Percentiles rank a stretch among this genome's conserved stretches.
Evolutionary conservation across 2,888 invertebrate genomes (phyloP).

Genomic region (Nebria salina): DNA sequence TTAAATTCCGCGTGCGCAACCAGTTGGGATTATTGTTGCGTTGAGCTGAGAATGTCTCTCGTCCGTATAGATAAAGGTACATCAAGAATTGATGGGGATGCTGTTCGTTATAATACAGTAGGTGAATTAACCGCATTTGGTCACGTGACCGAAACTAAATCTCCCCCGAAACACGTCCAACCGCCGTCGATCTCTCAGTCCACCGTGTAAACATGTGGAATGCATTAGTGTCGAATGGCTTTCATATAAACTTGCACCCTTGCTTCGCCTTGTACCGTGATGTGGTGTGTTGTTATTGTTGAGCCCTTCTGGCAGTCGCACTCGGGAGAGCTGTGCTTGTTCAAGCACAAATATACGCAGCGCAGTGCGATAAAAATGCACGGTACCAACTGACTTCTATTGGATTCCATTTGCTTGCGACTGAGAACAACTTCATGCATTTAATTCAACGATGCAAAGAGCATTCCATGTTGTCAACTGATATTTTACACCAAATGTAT

Average conservation of each 20-base stretch:
- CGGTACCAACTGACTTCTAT: too few relatives aligned
- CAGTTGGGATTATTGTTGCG: background rate
- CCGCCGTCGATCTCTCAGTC: background rate
- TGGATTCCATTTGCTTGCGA: too few relatives aligned
- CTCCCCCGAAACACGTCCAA: slow-evolving; percentile 12
- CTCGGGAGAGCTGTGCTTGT: too few relatives aligned
- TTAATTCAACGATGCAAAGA: too few relatives aligned
- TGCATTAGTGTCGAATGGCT: slow-evolving; percentile 44
- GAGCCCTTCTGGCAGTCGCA: background rate
- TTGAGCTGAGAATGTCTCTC: background rate
- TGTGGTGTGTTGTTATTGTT: slow-evolving; percentile 8
- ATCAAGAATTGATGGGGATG: background rate
- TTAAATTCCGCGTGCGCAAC: slow-evolving; percentile 15
- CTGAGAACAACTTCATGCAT: too few relatives aligned
- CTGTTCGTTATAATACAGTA: background rate
- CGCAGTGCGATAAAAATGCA: too few relatives aligned
- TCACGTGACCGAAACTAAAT: slow-evolving; percentile 34
- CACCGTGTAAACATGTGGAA: slow-evolving; percentile 39
- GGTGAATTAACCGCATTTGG: background rate
- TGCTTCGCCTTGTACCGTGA: background rate
- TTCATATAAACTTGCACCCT: slow-evolving; percentile 39
- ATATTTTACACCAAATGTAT: too few relatives aligned
- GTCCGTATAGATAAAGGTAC: background rate
- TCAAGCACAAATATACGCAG: too few relatives aligned
- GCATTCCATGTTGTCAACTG: too few relatives aligned